These are phyloP conservation scores for Holacanthus passer DNA, from an alignment of 2,113 vertebrate species.

Conservation along the genomic window DNA sequence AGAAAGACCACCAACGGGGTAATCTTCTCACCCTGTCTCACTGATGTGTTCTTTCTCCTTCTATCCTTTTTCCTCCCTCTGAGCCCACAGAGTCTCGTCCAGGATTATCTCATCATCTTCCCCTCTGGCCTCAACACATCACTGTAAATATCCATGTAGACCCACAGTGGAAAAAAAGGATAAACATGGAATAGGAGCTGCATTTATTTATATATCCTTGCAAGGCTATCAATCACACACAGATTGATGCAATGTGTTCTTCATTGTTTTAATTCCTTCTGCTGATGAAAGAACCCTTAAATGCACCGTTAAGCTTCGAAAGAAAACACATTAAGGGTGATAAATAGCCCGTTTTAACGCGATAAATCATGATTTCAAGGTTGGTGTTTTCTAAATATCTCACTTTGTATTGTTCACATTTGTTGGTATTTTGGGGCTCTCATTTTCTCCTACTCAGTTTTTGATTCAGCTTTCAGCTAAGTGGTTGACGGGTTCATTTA, in stretches of 20 bases:
- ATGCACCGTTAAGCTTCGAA: slow-evolving; percentile 50
- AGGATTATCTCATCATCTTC: slow-evolving; percentile 55
- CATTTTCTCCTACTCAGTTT: background rate
- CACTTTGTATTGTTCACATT: background rate
- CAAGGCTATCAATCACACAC: slow-evolving; percentile 51
- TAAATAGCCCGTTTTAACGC: slow-evolving; percentile 46
- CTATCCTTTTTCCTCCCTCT: slow-evolving; percentile 6
- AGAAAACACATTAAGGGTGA: slow-evolving; percentile 59
- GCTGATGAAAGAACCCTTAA: slow-evolving; percentile 67
- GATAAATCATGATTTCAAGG: slow-evolving; percentile 49
- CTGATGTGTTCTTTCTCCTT: slow-evolving; percentile 7
- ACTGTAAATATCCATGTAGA: slow-evolving; percentile 39
- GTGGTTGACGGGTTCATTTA: background rate
- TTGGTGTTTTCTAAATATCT: slow-evolving; percentile 46
- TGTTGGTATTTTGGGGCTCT: slow-evolving; percentile 1
- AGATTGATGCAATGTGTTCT: slow-evolving; percentile 49
- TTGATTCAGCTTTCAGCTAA: slow-evolving; percentile 18
- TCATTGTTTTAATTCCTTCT: slow-evolving; percentile 59
- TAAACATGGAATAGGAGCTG: slow-evolving; percentile 40
- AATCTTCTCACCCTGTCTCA: slow-evolving; percentile 57
- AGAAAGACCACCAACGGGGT: slow-evolving; percentile 93
- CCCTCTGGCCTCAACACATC: slow-evolving; percentile 29
- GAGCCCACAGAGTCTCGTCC: slow-evolving; percentile 7
- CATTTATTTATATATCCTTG: slow-evolving; percentile 51
- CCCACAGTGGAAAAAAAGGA: slow-evolving; percentile 28